These are phyloP conservation scores for Aphodius sticticus DNA, from an alignment of 2,888 invertebrate species.

Conservation along the genomic window DNA sequence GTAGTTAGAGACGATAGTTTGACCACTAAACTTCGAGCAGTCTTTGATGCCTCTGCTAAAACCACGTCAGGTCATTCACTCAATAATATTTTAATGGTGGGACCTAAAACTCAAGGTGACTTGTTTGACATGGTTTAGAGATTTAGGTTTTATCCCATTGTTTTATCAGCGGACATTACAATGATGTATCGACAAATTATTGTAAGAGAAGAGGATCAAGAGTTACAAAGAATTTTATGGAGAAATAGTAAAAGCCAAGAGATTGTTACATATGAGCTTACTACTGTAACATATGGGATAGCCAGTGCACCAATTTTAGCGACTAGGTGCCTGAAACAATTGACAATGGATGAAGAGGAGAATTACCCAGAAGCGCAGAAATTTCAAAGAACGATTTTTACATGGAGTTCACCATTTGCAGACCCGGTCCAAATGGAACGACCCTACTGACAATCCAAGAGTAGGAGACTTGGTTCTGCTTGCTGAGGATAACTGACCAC, in stretches of 20 bases:
- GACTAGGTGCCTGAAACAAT: constrained; percentile 37
- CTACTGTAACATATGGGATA: constrained; percentile 44
- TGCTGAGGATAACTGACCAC: background rate
- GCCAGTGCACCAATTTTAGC: constrained; percentile 42
- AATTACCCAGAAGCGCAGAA: constrained; percentile 31
- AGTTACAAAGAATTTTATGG: constrained; percentile 37
- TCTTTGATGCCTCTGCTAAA: constrained; percentile 31
- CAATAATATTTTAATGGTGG: constrained; percentile 28
- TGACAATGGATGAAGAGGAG: constrained; percentile 35
- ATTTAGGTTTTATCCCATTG: constrained; percentile 29
- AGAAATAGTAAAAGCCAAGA: constrained; percentile 20
- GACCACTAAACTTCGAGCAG: constrained; percentile 5
- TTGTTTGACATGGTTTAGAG: constrained; percentile 20
- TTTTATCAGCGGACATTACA: constrained; percentile 33
- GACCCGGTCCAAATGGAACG: background rate
- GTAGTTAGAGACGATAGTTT: constrained; percentile 9
- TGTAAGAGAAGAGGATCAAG: constrained; percentile 18
- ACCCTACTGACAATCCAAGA: background rate
- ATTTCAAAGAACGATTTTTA: constrained; percentile 33
- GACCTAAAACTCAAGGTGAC: constrained; percentile 28
- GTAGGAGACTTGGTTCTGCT: background rate
- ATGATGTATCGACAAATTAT: constrained; percentile 37
- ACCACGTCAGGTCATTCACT: constrained; percentile 14
- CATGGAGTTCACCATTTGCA: constrained; percentile 27
- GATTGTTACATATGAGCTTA: constrained; percentile 34